Percentiles rank a stretch among this genome's conserved stretches.
Conservation (phyloP, 2,888 invertebrate species). For the Drosophila pseudotakahashii region DNA sequence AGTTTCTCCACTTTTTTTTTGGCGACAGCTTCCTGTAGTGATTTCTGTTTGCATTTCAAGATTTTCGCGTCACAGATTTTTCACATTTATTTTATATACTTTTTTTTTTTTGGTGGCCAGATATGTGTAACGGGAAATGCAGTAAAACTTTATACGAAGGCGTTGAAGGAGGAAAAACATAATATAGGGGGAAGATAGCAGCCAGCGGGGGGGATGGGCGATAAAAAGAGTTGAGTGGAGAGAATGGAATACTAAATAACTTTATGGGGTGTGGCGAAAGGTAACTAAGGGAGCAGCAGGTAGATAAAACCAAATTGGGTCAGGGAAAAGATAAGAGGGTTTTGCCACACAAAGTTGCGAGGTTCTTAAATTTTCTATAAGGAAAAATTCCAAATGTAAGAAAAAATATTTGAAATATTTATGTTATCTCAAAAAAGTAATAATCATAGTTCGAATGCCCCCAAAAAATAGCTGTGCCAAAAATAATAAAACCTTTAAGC, state of each 20-base stretch:
- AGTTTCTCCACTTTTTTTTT: conserved; percentile 36
- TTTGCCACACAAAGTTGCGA: background rate
- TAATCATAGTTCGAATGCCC: background rate
- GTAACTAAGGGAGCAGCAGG: conserved; percentile 12
- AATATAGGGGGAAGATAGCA: conserved; percentile 13
- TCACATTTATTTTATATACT: conserved; percentile 11
- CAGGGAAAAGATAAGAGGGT: conserved; percentile 8
- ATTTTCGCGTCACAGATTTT: conserved; percentile 68
- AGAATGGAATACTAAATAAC: conserved; percentile 41
- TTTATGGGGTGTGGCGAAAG: conserved; percentile 23
- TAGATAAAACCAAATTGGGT: conserved; percentile 32
- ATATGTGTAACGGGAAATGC: conserved; percentile 54
- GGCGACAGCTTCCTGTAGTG: conserved; percentile 63
- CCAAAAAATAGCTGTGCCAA: background rate
- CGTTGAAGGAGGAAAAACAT: conserved; percentile 37
- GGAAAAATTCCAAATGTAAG: background rate
- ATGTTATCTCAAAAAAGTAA: background rate
- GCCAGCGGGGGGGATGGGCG: conserved; percentile 14
- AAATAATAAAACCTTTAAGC: background rate
- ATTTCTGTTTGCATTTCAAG: conserved; percentile 77
- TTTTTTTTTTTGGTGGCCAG: conserved; percentile 7
- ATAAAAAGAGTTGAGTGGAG: conserved; percentile 33
- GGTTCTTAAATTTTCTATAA: background rate
- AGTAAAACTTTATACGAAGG: conserved; percentile 67
- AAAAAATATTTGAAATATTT: background rate